Evolutionary conservation across 2,888 invertebrate genomes (phyloP).

Genomic region (Spicauda simplicius): DNA sequence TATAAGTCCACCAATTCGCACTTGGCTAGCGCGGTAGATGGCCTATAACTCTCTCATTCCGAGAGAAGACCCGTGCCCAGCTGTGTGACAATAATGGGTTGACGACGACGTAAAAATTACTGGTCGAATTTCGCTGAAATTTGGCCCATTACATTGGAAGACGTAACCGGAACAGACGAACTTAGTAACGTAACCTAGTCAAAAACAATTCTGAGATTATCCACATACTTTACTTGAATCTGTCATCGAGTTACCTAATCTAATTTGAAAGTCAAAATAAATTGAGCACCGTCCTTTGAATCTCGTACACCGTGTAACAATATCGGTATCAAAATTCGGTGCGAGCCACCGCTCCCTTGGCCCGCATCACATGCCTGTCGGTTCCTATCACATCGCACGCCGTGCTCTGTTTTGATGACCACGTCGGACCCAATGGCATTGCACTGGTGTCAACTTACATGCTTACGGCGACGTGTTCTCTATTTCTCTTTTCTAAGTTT

Average conservation of each 20-base stretch:
- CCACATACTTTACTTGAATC: constrained; percentile 1
- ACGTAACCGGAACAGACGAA: no score
- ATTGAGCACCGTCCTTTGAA: constrained; percentile 13
- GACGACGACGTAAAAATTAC: no score
- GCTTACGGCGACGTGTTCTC: constrained; percentile 28
- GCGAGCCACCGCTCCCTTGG: constrained; percentile 46
- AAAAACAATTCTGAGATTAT: no score
- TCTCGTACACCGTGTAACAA: constrained; percentile 39
- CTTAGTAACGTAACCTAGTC: no score
- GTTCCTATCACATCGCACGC: constrained; percentile 60
- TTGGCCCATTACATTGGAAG: no score
- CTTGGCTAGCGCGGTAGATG: no score
- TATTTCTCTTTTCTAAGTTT: background rate
- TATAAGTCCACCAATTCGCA: no score
- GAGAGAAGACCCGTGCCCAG: no score
- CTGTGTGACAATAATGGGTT: no score
- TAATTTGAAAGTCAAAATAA: constrained; percentile 25
- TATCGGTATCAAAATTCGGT: constrained; percentile 52
- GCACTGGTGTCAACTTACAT: constrained; percentile 66
- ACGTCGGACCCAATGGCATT: constrained; percentile 68
- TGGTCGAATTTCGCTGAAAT: no score
- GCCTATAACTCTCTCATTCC: no score
- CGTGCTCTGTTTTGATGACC: constrained; percentile 66
- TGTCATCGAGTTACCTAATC: constrained; percentile 24
- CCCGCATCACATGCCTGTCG: constrained; percentile 55